phyloP scores from a whole-genome alignment of 2,113 vertebrate genomes.

The Austrofundulus limnaeus region DNA sequence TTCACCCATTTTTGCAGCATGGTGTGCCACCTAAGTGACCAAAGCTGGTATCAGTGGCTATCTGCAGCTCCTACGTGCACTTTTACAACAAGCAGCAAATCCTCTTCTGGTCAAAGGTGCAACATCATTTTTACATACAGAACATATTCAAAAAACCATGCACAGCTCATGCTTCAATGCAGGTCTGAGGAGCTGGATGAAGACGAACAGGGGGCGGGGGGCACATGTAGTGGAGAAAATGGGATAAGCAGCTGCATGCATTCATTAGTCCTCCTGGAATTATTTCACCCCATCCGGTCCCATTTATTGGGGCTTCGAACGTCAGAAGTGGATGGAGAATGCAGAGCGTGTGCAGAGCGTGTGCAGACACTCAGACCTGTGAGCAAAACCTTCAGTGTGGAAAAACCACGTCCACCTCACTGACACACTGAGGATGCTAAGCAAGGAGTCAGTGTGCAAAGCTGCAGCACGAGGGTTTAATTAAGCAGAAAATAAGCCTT shows the following conservation, averaged over 20 bases:
- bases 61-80: not conserved
- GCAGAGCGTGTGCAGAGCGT: constrained; percentile 64
- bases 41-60: not conserved
- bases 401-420: constrained; percentile 36
- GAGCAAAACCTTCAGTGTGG: constrained; percentile 39
- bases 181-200: constrained; percentile 48
- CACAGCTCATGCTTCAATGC: constrained; percentile 34
- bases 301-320: constrained; percentile 51
- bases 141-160: constrained; percentile 8
- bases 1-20: not conserved
- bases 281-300: constrained; percentile 62
- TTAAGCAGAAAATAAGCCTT: too few species aligned
- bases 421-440: constrained; percentile 37
- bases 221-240: constrained; percentile 35
- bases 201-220: constrained; percentile 45
- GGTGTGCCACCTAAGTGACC: not conserved
- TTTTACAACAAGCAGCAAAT: not conserved
- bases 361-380: constrained; percentile 47
- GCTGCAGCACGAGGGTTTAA: constrained; percentile 1
- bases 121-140: not conserved
- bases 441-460: constrained; percentile 40
- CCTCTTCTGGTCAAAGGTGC: not conserved
- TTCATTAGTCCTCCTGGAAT: constrained; percentile 69
- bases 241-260: constrained; percentile 72
- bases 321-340: constrained; percentile 65